Percentiles rank a stretch among this genome's conserved stretches.
Evolutionary conservation across 2,888 invertebrate genomes (phyloP).

Genomic region (Alcis repandata): DNA sequence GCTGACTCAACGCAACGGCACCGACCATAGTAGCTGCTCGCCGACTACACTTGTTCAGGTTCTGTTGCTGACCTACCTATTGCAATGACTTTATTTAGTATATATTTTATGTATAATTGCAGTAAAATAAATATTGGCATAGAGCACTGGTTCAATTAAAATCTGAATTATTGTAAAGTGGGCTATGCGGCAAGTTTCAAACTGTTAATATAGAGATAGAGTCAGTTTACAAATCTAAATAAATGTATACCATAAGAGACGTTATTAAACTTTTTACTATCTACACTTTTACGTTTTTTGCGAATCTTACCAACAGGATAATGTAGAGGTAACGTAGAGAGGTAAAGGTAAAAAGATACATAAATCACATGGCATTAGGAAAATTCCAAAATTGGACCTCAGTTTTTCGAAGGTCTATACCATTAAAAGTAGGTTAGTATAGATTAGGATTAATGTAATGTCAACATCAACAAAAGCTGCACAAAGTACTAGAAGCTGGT

Average conservation of each 20-base stretch:
- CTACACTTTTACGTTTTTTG: not conserved
- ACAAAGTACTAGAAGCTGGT: constrained; percentile 44
- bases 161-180: not conserved
- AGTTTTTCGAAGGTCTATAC: not conserved
- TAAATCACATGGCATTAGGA: constrained; percentile 1
- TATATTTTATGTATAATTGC: not conserved
- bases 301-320: not conserved
- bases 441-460: constrained; percentile 5
- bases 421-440: constrained; percentile 5
- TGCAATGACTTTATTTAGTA: not conserved
- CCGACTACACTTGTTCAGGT: constrained; percentile 6
- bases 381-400: not conserved
- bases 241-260: no score
- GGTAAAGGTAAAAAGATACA: not conserved
- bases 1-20: constrained; percentile 78
- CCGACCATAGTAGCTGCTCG: constrained; percentile 46
- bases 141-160: not conserved
- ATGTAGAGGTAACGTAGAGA: no score
- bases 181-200: not conserved
- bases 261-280: no score
- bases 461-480: constrained; percentile 24
- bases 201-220: no score
- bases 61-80: constrained; percentile 2
- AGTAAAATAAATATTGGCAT: not conserved
- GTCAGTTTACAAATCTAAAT: no score